A percentile compares a stretch with the other conserved stretches of the same genome.
These are phyloP conservation scores for Thymelicus lineola DNA, from an alignment of 2,888 invertebrate genomes.

Conservation along the genomic window DNA sequence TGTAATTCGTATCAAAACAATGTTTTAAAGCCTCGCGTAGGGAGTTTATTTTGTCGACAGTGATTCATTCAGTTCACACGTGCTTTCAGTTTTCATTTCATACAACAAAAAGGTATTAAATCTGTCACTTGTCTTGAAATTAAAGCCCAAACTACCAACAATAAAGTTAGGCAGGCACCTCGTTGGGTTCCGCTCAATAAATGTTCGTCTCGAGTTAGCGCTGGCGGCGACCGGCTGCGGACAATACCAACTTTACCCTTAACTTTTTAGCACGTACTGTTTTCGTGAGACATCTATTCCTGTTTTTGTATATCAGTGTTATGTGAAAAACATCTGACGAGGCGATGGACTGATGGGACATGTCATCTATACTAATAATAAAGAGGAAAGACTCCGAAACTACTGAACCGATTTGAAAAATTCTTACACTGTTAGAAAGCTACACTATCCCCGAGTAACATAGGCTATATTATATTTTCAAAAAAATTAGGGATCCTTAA, in stretches of 20 bases:
- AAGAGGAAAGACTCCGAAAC: no score
- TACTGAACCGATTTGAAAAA: no score
- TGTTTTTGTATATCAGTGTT: neutral
- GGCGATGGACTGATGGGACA: neutral
- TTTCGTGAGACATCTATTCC: slow-evolving; percentile 16
- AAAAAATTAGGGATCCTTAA: no score
- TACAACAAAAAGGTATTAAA: slow-evolving; percentile 24
- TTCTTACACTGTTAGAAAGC: no score
- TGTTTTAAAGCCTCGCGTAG: no score
- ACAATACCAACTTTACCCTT: slow-evolving; percentile 25
- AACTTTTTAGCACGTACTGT: slow-evolving; percentile 34
- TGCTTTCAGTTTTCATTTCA: neutral
- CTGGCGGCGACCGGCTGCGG: slow-evolving; percentile 11
- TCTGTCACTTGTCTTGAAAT: slow-evolving; percentile 26
- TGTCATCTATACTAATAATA: neutral
- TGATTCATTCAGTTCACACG: neutral
- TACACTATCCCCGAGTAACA: no score
- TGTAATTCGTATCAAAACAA: no score
- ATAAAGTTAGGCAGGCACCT: slow-evolving; percentile 56
- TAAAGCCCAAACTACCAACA: slow-evolving; percentile 51
- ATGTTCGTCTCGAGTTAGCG: slow-evolving; percentile 53
- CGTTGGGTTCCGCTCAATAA: slow-evolving; percentile 62
- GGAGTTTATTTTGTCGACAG: no score
- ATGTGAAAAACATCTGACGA: no score
- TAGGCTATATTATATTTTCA: no score